Conservation (phyloP, 2,797 vertebrate species). For the Gila robusta region DNA sequence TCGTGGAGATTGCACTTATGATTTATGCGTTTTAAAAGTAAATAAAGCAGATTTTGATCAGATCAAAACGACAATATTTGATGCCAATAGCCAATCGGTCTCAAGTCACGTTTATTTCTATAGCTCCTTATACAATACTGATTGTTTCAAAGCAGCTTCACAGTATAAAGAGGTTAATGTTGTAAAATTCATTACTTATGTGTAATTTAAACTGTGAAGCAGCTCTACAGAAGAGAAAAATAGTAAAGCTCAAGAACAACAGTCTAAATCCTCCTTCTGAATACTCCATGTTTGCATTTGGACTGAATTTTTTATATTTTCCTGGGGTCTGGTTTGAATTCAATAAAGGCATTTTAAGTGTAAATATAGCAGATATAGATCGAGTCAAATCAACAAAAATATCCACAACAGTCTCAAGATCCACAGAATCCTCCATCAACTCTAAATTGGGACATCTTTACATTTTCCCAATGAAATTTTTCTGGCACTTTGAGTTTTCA, state of each 20-base stretch:
- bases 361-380: neutral
- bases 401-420: neutral
- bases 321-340: neutral
- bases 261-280: neutral
- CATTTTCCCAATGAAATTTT: neutral
- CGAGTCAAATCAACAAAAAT: neutral
- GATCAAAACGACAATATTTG: neutral
- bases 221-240: neutral
- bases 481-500: neutral
- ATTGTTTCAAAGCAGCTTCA: no score
- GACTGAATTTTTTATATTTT: neutral
- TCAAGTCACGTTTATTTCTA: neutral
- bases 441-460: neutral
- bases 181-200: no score
- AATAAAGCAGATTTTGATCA: neutral
- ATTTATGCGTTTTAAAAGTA: neutral
- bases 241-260: no score
- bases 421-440: neutral
- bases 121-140: no score
- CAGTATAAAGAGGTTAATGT: no score
- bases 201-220: no score
- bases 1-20: neutral
- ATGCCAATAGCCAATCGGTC: no score
- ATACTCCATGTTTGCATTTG: neutral
- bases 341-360: neutral